phyloP scores from a whole-genome alignment of 2,113 vertebrate genomes.

The Acanthisitta chloris region DNA sequence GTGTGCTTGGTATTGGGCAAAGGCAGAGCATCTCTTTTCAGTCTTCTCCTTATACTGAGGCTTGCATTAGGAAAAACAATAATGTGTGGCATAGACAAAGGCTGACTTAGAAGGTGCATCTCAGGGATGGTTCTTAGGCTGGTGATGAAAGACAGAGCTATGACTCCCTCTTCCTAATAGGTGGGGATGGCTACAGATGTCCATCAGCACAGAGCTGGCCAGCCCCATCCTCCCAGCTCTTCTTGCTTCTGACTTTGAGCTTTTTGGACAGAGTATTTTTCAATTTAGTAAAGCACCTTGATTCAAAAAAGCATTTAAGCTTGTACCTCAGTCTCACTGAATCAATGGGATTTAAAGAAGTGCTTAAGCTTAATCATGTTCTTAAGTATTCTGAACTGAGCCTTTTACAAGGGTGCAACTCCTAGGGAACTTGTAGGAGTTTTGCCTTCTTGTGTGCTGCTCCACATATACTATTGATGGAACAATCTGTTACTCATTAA shows the following conservation, averaged over 20 bases:
- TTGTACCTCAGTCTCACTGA: not conserved
- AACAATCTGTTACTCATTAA: slow-evolving; percentile 53
- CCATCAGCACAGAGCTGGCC: not conserved
- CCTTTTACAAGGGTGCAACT: not conserved
- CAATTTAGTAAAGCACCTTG: not conserved
- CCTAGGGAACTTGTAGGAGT: not conserved
- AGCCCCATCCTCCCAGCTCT: not conserved
- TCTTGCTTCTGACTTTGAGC: not conserved
- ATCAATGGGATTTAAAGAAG: not conserved
- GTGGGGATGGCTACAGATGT: not conserved
- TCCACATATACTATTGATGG: slow-evolving; percentile 15
- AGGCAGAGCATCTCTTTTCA: not conserved
- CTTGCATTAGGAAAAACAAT: not conserved
- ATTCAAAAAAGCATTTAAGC: not conserved
- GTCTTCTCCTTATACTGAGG: not conserved
- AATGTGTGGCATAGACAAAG: not conserved
- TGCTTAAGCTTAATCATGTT: not conserved
- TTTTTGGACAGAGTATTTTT: not conserved
- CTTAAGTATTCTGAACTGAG: not conserved
- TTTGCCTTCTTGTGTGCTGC: not conserved
- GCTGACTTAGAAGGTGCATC: not conserved
- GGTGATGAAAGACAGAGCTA: not conserved
- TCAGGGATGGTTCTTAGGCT: not conserved
- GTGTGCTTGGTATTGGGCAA: not conserved
- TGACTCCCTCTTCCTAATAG: not conserved